These are phyloP conservation scores for Drosophila sp. DNA, from an alignment of 1,140 invertebrate species.

Conservation along the genomic window DNA sequence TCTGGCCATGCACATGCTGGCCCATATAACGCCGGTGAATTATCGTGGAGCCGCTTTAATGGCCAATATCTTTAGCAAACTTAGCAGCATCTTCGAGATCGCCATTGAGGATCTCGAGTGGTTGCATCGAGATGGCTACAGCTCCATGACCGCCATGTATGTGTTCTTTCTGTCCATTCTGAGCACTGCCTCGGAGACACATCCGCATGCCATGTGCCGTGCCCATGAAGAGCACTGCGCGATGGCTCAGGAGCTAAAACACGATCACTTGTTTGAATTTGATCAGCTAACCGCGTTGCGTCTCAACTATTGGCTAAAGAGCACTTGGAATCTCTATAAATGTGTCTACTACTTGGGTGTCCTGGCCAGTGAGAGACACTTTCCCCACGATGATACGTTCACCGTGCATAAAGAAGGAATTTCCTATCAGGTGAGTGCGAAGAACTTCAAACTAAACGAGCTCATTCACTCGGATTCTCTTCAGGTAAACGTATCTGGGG, in stretches of 20 bases:
- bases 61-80: neutral
- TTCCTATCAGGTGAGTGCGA: conserved; percentile 33
- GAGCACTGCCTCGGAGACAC: neutral
- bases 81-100: neutral
- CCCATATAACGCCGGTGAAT: neutral
- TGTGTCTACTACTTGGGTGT: conserved; percentile 31
- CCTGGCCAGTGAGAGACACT: conserved; percentile 14
- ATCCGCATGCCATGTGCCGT: conserved; percentile 31
- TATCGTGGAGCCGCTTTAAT: neutral
- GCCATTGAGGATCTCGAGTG: neutral
- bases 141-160: conserved; percentile 16
- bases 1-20: neutral
- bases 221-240: neutral
- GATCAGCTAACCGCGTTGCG: conserved; percentile 8
- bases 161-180: conserved; percentile 19
- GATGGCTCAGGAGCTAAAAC: neutral
- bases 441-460: neutral
- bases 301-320: conserved; percentile 32
- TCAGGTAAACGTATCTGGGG: conserved; percentile 19
- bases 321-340: conserved; percentile 32
- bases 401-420: neutral
- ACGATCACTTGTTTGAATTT: neutral
- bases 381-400: conserved; percentile 14
- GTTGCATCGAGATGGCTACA: conserved; percentile 27
- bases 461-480: neutral